Base-by-base conservation (phyloP, 2,888 invertebrate species). In the Lobophora halterata region DNA sequence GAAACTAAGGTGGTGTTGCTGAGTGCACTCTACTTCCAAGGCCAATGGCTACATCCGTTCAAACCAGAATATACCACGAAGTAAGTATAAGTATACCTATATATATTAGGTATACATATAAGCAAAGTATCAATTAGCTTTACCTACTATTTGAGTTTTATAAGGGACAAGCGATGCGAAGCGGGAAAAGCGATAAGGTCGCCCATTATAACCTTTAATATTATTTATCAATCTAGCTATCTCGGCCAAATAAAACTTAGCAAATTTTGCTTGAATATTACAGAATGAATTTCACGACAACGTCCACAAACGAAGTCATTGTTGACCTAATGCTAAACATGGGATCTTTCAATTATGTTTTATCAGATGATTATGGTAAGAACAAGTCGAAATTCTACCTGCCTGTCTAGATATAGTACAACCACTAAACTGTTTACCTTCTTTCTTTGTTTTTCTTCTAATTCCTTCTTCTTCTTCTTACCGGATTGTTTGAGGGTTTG, bases 21-120 rank as follows among this genome's bases (percentile, higher is more conserved):
- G 17, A 93, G 91, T 52, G 93, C 93, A 0, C 79, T 94, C 11
- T 93, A 93, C 64, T 94, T 94, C 58, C 91, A 88, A 34, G 93
- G 92, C 3, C 89, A 90, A 45, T 94, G 94, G 94, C 82, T 90
- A 52, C 70, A 82, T 5, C 90, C 91, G 1, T 94, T 94, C 62
- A 58, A 86, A 21, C 77, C 82, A 0, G 80, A 80, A 19, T 61
- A 73, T 16, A 93, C 93, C 0, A 71, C 61, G 47, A 85, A 83
- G 91, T 91, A 78, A 68, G 78, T 45, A 14, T 14, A 3, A 14
- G 3, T 3, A 3, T 14, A 14, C 5, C 14, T 14, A 14, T 14
- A 14, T 5, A 14, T 14, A 14, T 14, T 5, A 14, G 5, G n/a
- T n/a, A 14, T 14, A 14, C 3, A 14, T 14, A 14, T 3, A 14